Percentiles rank a stretch among this genome's conserved stretches.
Conservation (phyloP, 1,140 invertebrate genomes). For the Pteromalus puparum region DNA sequence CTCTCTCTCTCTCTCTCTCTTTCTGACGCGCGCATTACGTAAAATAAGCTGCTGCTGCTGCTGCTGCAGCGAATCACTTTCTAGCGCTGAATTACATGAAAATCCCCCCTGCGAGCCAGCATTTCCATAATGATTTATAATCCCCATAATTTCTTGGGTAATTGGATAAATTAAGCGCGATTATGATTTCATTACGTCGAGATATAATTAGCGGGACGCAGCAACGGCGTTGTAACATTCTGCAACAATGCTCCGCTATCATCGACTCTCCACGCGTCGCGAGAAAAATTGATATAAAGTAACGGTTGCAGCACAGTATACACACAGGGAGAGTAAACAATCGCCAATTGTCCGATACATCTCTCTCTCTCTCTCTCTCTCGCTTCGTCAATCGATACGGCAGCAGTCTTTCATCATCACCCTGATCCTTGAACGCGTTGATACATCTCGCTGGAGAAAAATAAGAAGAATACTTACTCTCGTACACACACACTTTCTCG, state of each 20-base stretch:
- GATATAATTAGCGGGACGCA: not conserved
- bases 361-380: conserved; percentile 21
- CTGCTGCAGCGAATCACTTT: conserved; percentile 10
- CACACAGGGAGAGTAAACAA: conserved; percentile 48
- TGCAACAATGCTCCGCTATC: not conserved
- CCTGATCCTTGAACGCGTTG: conserved; percentile 33
- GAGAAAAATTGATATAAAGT: conserved; percentile 16
- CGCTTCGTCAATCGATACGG: not conserved
- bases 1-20: too few relatives aligned
- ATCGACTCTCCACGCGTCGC: not conserved
- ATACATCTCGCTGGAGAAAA: not conserved
- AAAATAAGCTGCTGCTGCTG: not conserved
- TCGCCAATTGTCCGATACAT: conserved; percentile 61
- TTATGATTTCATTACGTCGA: not conserved
- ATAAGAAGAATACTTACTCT: conserved; percentile 4
- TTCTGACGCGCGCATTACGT: not conserved
- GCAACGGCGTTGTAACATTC: not conserved
- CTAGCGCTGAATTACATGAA: conserved; percentile 8
- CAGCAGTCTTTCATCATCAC: conserved; percentile 27
- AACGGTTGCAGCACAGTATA: too few relatives aligned
- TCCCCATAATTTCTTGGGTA: conserved; percentile 5
- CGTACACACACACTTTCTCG: not conserved
- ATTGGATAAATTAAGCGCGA: conserved; percentile 28
- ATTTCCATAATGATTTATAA: conserved; percentile 8
- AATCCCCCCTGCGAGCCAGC: not conserved